Base-by-base conservation (phyloP, 53 echinoderm and acorn worm species). In the Echinometra lucunter region DNA sequence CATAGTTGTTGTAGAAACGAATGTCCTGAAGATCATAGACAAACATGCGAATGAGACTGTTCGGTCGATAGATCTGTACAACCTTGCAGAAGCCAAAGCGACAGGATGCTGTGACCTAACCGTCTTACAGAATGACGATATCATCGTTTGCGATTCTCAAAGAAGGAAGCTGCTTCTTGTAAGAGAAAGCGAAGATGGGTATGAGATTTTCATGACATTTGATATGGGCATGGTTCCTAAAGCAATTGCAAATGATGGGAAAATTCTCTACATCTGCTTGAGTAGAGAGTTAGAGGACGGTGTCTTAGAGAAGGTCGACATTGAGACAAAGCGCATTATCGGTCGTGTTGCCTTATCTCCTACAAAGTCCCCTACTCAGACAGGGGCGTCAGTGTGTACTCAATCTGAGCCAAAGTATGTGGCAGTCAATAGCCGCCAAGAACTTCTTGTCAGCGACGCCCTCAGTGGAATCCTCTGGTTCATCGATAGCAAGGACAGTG, bases 121-220 rank as follows among this genome's bases (percentile, higher is more conserved):
- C 42, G 92, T 92, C n/a, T 35, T 92, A 70, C 27, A 6, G 45
- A 92, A 92, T 70, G 72, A 92, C 49, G 32, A 72, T 25, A 27
- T 92, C 45, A 92, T 92, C 10, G 35, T 92, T 12, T 69, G 92
- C 55, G 92, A 92, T 53, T 92, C 92, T 32, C 70, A 45, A 40
- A 30, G 72, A 45, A 72, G 15, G 45, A 44, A 32, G 47, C 74
- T 92, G 45, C 72, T 92, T 1, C n/a, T 67, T 32, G 19, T 32
- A 45, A 44, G 28, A 28, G 11, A 11, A 11, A 45, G 45, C 56
- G 1, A 11, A 1, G 74, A 92, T 12, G 17, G 38, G 3, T 45
- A 18, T 45, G 72, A 92, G 30, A 25, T 72, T n/a, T 92, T 92
- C 92, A 10, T 47, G 44, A 34, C 30, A 17, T 78, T 78, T 78